phyloP scores from a whole-genome alignment of 2,113 vertebrate species.

The Phrynosoma platyrhinos region DNA sequence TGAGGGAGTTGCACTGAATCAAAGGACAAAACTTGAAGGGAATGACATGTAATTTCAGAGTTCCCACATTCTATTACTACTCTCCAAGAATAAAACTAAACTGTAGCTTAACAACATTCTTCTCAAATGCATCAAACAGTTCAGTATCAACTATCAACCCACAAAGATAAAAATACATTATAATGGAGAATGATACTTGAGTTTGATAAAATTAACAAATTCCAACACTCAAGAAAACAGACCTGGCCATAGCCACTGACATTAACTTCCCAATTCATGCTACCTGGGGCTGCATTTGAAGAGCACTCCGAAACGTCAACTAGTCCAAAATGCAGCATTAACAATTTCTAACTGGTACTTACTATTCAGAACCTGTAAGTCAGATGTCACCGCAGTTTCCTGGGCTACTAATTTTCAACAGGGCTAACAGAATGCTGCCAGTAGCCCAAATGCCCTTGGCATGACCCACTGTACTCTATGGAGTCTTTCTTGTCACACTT shows the following conservation, averaged over 20 bases:
- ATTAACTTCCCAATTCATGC: too few species aligned
- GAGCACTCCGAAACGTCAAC: too few species aligned
- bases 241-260: too few species aligned
- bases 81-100: slow-evolving; percentile 9
- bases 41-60: slow-evolving; percentile 5
- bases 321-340: too few species aligned
- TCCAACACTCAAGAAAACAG: background rate
- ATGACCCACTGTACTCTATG: background rate
- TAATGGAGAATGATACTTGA: background rate
- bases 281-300: too few species aligned
- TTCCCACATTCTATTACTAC: background rate
- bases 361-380: too few species aligned
- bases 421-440: too few species aligned
- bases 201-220: background rate
- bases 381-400: too few species aligned
- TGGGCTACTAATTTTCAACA: too few species aligned
- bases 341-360: too few species aligned
- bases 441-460: background rate
- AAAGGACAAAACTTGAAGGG: slow-evolving; percentile 1
- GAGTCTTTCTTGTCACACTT: background rate
- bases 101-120: background rate
- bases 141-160: background rate
- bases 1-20: background rate
- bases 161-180: background rate
- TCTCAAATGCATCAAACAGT: background rate